Conservation (phyloP, 2,113 vertebrate genomes). For the Arvicanthis niloticus region DNA sequence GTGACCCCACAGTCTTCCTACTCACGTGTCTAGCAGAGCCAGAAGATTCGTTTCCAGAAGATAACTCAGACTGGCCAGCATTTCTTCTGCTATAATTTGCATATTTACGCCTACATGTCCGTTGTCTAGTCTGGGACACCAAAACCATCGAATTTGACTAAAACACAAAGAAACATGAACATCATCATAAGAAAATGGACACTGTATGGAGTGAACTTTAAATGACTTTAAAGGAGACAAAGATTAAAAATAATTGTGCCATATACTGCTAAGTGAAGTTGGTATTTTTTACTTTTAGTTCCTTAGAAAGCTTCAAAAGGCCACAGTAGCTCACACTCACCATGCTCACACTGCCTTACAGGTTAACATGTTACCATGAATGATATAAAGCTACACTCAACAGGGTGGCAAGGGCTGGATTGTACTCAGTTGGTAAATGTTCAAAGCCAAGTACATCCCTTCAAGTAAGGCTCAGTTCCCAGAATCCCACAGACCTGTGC, state of each 20-base stretch:
- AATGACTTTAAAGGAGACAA: slow-evolving; percentile 9
- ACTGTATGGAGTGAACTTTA: not conserved
- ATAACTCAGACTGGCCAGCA: slow-evolving; percentile 88
- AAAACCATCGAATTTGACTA: slow-evolving; percentile 90
- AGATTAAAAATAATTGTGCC: not conserved
- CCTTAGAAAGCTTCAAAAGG: not conserved
- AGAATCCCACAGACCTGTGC: not conserved
- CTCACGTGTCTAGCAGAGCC: slow-evolving; percentile 87
- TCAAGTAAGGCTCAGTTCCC: not conserved
- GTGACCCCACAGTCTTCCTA: not conserved
- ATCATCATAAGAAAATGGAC: not conserved
- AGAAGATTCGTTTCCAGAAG: slow-evolving; percentile 92
- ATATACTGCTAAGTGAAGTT: not conserved
- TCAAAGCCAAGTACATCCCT: not conserved
- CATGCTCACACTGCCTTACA: not conserved
- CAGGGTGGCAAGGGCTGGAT: not conserved
- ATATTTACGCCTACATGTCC: slow-evolving; percentile 86
- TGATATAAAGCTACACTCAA: not conserved
- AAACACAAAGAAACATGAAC: slow-evolving; percentile 79
- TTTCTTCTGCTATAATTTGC: slow-evolving; percentile 82
- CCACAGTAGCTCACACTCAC: too few species aligned
- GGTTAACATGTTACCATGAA: too few species aligned
- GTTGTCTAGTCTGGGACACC: slow-evolving; percentile 84
- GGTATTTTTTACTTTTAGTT: not conserved
- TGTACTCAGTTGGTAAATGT: not conserved